A percentile compares a stretch with the other conserved stretches of the same genome.
Conservation (phyloP, 2,888 invertebrate genomes). For the Cheiracanthium punctorium region DNA sequence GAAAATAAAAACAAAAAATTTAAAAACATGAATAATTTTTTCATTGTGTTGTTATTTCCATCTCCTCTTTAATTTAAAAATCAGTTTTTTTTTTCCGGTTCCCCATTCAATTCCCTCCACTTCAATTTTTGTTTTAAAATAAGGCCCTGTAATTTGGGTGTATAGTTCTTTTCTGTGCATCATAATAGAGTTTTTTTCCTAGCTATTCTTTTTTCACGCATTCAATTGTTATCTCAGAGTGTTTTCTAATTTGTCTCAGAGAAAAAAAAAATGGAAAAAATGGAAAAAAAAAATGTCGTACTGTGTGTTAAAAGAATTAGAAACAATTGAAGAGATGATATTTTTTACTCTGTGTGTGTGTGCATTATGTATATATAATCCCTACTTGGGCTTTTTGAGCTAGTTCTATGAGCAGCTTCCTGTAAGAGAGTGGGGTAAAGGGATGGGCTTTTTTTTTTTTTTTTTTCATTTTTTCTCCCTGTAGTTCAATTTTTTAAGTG, state of each 20-base stretch:
- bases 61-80: conserved; percentile 23
- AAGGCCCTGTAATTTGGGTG: conserved; percentile 51
- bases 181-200: conserved; percentile 31
- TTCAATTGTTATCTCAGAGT: conserved; percentile 51
- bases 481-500: not conserved
- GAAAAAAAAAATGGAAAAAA: not conserved
- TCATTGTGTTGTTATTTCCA: not conserved
- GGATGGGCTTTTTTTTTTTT: not conserved
- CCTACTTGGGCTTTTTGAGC: not conserved
- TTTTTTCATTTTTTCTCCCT: not conserved
- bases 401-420: not conserved
- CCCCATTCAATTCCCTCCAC: conserved; percentile 23
- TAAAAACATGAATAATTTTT: not conserved
- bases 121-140: conserved; percentile 61
- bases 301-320: not conserved
- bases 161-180: conserved; percentile 38
- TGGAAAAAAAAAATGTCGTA: not conserved
- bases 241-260: conserved; percentile 47
- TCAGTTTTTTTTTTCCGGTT: not conserved
- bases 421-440: not conserved
- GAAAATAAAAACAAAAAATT: conserved; percentile 11
- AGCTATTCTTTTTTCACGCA: not conserved
- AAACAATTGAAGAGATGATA: not conserved
- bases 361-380: no score
- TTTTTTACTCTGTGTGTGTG: not conserved